Base-by-base conservation (phyloP, 1,140 invertebrate species). In the Drosophila ironensis region DNA sequence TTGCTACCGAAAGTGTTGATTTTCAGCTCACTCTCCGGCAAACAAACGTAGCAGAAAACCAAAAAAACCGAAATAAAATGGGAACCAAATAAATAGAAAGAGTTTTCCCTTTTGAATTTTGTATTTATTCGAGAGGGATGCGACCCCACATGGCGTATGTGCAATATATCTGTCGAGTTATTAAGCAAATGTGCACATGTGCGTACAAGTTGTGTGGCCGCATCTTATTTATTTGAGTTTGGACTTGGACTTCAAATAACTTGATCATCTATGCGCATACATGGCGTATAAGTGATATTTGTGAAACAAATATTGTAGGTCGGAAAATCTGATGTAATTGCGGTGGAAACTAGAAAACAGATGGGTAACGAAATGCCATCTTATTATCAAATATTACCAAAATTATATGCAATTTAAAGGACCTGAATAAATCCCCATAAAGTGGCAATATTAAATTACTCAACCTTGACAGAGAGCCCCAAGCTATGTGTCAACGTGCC, bases 1-100 rank as follows among this genome's bases (percentile, higher is more conserved):
- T 33, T 70, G 44, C 66, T 44, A 14, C 30, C 59, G 25, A 61
- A 59, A 78, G 75, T 78, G 75, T 78, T 74, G 70, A 78, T 70
- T 80, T 69, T 51, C 24, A 47, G 50, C 50, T 46, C 30, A 46
- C 9, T 44, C 47, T 20, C 42, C 45, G 35, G 25, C 59, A 60
- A 69, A 42, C 28, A 50, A 52, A 38, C 56, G 52, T 22, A 41
- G 6, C 63, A 17, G 2, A 24, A 53, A 38, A 45, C 8, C n/a
- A 41, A 22, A 30, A 25, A 22, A 25, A 28, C 41, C 24, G 19
- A 4, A 8, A 22, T 4, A 33, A 24, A 37, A 11, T 14, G 20
- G 27, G 16, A 4, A 14, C 37, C 27, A 20, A 53, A 47, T 46
- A 48, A 71, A 66, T 48, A 28, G 37, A 46, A 59, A 27, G 40